These are phyloP conservation scores for Pseudachorutes palmiensis DNA, from an alignment of 1,140 invertebrate species.

Conservation along the genomic window DNA sequence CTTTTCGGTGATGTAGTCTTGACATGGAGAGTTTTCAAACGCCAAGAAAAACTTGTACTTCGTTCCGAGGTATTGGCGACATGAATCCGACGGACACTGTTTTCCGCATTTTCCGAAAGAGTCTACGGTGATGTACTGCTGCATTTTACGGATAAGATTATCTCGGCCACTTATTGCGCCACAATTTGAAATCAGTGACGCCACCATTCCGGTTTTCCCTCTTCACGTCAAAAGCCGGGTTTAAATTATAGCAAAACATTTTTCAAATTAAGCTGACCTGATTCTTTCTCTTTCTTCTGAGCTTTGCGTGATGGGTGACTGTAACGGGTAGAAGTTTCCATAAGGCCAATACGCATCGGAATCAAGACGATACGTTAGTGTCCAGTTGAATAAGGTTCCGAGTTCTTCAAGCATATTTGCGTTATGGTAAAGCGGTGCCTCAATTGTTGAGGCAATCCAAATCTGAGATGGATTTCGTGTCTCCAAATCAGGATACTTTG, in stretches of 20 bases:
- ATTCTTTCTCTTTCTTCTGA: too few species aligned
- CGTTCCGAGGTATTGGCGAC: constrained; percentile 35
- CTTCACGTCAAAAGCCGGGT: constrained; percentile 65
- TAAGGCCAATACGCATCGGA: constrained; percentile 92
- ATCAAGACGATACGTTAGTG: constrained; percentile 81
- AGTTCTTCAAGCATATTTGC: constrained; percentile 67
- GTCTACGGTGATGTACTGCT: constrained; percentile 46
- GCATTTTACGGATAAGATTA: constrained; percentile 41
- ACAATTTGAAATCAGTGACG: too few species aligned
- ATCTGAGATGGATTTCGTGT: constrained; percentile 34
- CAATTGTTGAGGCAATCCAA: constrained; percentile 33
- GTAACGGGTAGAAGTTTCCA: constrained; percentile 52
- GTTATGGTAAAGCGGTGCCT: constrained; percentile 43
- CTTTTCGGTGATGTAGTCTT: constrained; percentile 45
- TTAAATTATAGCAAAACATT: too few species aligned
- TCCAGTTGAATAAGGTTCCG: constrained; percentile 79
- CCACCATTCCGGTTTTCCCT: too few species aligned
- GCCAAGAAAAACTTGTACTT: constrained; percentile 49
- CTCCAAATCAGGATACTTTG: background rate
- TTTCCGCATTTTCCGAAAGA: constrained; percentile 46
- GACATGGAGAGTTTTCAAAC: constrained; percentile 48
- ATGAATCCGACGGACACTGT: constrained; percentile 36
- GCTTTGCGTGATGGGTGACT: too few species aligned
- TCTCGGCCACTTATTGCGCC: constrained; percentile 40
- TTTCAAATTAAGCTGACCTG: too few species aligned